Base-by-base conservation (phyloP, 2,888 invertebrate species). In the Mesorhabditis belari region DNA sequence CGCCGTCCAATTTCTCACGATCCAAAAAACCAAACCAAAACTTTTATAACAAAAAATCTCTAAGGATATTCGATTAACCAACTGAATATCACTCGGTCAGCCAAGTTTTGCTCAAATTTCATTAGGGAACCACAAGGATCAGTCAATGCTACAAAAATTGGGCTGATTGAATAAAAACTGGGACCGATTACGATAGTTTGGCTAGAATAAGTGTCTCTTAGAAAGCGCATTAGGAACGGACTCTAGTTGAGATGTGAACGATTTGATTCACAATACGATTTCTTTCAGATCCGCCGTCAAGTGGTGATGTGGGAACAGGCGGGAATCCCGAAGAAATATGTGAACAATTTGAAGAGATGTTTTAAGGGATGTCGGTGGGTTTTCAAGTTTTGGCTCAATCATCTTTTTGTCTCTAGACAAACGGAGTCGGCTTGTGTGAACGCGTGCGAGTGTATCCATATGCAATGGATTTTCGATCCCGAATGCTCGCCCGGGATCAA, bases 401-500 rank as follows among this genome's bases (percentile, higher is more conserved):
- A 9, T 26, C 17, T 5, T 19, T n/a, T 9, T 28, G 17, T 56
- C 49, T 5, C 24, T 51, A 25, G 29, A 54, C 27, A 21, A 19
- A 12, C 24, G 12, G 19, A n/a, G 51, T 68, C 25, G 53, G 67
- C 67, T 23, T 73, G 76, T 35, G 71, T 76, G 4, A 74, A 76
- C 50, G 74, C 71, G 0, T 76, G 76, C 53, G 76, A 76, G 61
- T 76, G 76, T 56, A 65, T 76, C n/a, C 73, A 73, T 35, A 63
- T 76, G 4, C 69, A 71, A 58, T 76, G 74, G 74, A 67, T 75
- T 63, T 74, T 76, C 73, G 71, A 76, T 54, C 65, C 70, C 50
- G 69, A 71, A 54, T 76, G 76, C 60, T 65, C 69, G 26, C 74
- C 75, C 12, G 74, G 72, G 44, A 68, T 70, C 21, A 62, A 64